Percentiles rank a stretch among this genome's conserved stretches.
Conservation (phyloP, 2,888 invertebrate species). For the Andricus quercusramuli region DNA sequence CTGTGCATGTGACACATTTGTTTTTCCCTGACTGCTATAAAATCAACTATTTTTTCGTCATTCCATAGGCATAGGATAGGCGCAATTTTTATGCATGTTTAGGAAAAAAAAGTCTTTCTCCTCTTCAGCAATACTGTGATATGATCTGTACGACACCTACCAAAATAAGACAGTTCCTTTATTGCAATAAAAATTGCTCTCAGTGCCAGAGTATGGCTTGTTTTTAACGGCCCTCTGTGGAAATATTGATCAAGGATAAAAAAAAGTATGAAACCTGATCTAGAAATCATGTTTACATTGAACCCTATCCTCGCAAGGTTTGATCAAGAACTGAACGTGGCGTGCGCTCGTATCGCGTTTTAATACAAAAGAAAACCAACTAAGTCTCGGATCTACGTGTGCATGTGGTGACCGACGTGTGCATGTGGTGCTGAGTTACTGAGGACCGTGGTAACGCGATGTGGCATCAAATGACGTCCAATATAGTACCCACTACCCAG, state of each 20-base stretch:
- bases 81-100: too few species aligned
- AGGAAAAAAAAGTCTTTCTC: too few species aligned
- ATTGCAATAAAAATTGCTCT: too few species aligned
- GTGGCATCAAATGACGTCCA: slow-evolving; percentile 50
- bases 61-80: too few species aligned
- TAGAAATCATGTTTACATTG: slow-evolving; percentile 14
- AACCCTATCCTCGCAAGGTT: neutral
- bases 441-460: slow-evolving; percentile 47
- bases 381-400: slow-evolving; percentile 1
- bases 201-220: neutral
- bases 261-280: slow-evolving; percentile 5
- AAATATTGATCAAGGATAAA: neutral
- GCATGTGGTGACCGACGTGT: slow-evolving; percentile 13
- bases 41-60: too few species aligned
- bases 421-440: slow-evolving; percentile 33
- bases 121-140: too few species aligned
- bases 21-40: too few species aligned
- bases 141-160: too few species aligned
- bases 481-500: slow-evolving; percentile 29
- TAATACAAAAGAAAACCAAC: slow-evolving; percentile 15
- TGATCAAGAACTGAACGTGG: slow-evolving; percentile 2
- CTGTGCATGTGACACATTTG: too few species aligned
- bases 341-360: slow-evolving; percentile 16
- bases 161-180: too few species aligned
- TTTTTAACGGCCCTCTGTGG: neutral